Base-by-base conservation (phyloP, 2,797 vertebrate genomes). In the Gadopsis bispinosus region DNA sequence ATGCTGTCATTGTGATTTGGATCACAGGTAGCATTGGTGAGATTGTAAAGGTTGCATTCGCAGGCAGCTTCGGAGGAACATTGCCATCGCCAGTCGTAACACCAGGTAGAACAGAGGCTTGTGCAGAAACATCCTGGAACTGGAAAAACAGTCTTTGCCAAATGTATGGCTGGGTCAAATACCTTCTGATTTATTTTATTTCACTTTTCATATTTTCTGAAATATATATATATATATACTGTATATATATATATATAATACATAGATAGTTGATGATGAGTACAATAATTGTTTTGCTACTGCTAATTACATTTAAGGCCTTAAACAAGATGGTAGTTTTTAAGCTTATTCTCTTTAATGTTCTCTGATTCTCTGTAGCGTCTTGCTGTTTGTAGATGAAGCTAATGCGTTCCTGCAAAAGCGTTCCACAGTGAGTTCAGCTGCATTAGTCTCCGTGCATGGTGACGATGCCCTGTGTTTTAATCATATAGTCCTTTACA, bases 121-220 rank as follows among this genome's bases (percentile, higher is more conserved):
- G 0, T 97, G 97, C 87, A 90, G 97, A 83, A 97, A 97, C 76
- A 93, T 97, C 97, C 97, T 0, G 97, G 97, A n/a, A 98, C 97
- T 0, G 97, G 97, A 4, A 98, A 98, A 86, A 97, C 97, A 0
- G 95, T 98, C 0, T 98, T 98, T 76, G 97, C 97, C 77, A 97
- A 97, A 97, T 96, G 97, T 98, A 89, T 63, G 41, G 6, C 33
- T 22, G 5, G 20, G 4, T 71, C 29, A 73, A 11, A 66, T 10
- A 11, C 33, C 2, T 26, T 17, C 6, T 50, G 3, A 12, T 12
- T 12, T 4, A 12, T 12, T 12, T 5, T 1, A 20, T 13, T 20
- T 55, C 7, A 50, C 8, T 22, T 69, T 17, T 45, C 5, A 8
- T 69, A 7, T 29, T 29, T 9, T 26, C 26, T 26, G 26, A 26